Evolutionary conservation across 2,113 vertebrate genomes (phyloP).

Genomic region (Melanerpes formicivorus): DNA sequence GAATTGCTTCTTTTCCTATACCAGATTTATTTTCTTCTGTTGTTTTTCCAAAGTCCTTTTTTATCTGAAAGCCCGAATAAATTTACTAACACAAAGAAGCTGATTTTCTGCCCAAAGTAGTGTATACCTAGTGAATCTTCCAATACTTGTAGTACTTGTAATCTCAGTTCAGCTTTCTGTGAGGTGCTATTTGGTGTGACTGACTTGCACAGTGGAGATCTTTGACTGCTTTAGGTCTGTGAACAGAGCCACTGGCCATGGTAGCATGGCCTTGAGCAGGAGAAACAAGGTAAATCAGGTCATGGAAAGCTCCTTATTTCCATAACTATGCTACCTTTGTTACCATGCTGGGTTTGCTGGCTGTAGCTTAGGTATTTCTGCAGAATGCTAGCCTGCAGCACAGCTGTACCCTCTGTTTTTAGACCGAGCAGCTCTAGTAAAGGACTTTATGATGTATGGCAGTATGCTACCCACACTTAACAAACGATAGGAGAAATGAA

Average conservation of each 20-base stretch:
- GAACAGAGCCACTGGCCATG: not conserved
- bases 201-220: not conserved
- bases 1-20: not conserved
- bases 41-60: not conserved
- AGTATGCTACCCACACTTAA: not conserved
- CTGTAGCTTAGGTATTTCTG: conserved; percentile 7
- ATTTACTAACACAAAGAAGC: not conserved
- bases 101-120: not conserved
- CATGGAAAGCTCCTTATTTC: not conserved
- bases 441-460: conserved; percentile 12
- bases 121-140: not conserved
- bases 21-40: not conserved
- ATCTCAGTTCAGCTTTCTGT: not conserved
- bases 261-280: not conserved
- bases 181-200: not conserved
- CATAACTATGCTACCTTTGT: not conserved
- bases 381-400: not conserved
- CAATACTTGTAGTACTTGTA: not conserved
- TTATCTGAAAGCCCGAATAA: not conserved
- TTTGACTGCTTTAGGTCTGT: not conserved
- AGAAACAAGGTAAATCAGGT: conserved; percentile 18
- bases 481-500: conserved; percentile 10
- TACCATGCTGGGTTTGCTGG: not conserved
- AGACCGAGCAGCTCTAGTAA: not conserved
- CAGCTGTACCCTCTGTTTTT: conserved; percentile 51